phyloP scores from a whole-genome alignment of 2,113 vertebrate species.

The Tapirus terrestris region DNA sequence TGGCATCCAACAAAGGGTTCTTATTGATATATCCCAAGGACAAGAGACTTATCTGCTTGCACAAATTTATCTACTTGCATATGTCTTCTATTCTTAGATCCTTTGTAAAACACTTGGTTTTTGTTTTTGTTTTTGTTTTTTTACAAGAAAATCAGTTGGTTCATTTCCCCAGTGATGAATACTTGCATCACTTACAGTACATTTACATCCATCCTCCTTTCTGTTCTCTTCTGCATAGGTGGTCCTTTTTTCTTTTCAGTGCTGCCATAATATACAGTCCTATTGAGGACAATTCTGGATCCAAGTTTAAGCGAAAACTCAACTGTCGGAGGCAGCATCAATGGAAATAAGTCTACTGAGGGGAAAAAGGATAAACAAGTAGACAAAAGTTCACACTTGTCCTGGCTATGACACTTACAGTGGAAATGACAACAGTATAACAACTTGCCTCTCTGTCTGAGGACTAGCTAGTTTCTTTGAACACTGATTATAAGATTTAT shows the following conservation, averaged over 20 bases:
- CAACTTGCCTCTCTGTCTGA: background rate
- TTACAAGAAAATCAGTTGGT: background rate
- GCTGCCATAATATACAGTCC: background rate
- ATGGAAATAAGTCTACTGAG: background rate
- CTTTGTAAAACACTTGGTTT: background rate
- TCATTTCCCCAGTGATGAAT: background rate
- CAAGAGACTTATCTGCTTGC: conserved; percentile 9
- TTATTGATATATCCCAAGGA: background rate
- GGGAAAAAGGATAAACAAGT: background rate
- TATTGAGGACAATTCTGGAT: background rate
- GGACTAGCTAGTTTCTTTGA: background rate
- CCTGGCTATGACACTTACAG: background rate
- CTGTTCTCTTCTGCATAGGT: background rate
- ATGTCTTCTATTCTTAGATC: background rate
- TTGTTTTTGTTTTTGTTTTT: background rate
- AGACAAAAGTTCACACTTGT: background rate
- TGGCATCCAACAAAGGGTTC: background rate
- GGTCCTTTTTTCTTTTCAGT: background rate
- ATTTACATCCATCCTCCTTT: background rate
- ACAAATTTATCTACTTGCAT: background rate
- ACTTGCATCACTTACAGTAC: background rate
- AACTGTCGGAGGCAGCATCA: background rate
- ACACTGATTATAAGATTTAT: background rate
- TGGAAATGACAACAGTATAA: background rate
- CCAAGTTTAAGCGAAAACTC: background rate